Evolutionary conservation across 2,797 vertebrate species (phyloP).

Genomic region (Enteromius treurensis): DNA sequence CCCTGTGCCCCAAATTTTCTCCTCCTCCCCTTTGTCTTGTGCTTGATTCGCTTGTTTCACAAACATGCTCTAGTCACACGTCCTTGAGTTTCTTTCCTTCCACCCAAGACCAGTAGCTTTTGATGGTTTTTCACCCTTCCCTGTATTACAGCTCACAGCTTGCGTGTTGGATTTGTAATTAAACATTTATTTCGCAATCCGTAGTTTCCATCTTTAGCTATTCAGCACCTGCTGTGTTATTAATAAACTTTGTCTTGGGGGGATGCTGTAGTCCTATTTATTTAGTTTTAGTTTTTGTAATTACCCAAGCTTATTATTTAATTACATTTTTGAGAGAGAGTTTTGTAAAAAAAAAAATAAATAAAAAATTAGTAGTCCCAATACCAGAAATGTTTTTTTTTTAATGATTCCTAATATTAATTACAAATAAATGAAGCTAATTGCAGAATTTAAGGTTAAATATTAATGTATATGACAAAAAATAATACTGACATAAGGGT

Average conservation of each 20-base stretch:
- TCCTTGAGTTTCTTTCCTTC: slow-evolving; percentile 26
- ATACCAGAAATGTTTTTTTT: background rate
- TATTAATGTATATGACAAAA: background rate
- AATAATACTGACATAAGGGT: background rate
- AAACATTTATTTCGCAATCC: background rate
- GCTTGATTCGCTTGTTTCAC: slow-evolving; percentile 25
- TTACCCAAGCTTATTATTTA: background rate
- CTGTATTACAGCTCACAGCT: slow-evolving; percentile 43
- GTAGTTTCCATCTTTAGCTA: slow-evolving; percentile 28
- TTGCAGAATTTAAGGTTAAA: background rate
- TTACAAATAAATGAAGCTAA: background rate
- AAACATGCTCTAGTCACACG: slow-evolving; percentile 49
- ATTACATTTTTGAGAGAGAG: background rate
- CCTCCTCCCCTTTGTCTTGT: slow-evolving; percentile 45
- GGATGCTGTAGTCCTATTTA: background rate
- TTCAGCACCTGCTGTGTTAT: slow-evolving; percentile 14
- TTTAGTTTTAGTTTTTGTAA: background rate
- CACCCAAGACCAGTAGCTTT: slow-evolving; percentile 13
- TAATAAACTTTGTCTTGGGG: background rate
- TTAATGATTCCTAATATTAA: background rate
- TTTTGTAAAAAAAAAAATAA: background rate
- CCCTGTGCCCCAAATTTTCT: slow-evolving; percentile 23
- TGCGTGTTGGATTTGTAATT: slow-evolving; percentile 37
- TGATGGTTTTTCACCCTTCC: slow-evolving; percentile 17
- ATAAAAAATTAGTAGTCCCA: background rate